Percentiles rank a stretch among this genome's conserved stretches.
These are phyloP conservation scores for Rousettus madagascariensis DNA, from an alignment of 2,797 vertebrate genomes.

Conservation along the genomic window DNA sequence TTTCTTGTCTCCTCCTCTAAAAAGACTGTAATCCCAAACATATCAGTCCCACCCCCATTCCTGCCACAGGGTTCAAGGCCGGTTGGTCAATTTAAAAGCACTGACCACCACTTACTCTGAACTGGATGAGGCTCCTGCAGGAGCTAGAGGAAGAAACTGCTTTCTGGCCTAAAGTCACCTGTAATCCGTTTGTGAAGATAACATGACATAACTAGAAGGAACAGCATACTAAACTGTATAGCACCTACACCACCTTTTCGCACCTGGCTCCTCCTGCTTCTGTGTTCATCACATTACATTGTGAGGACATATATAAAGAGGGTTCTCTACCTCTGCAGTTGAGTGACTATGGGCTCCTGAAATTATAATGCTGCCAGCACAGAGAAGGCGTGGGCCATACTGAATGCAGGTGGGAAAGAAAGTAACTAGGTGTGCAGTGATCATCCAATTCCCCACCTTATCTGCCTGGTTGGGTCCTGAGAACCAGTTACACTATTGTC, in stretches of 20 bases:
- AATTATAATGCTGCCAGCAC: not conserved
- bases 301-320: not conserved
- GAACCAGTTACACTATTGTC: not conserved
- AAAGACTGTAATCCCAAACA: not conserved
- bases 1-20: not conserved
- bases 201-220: not conserved
- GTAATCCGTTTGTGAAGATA: not conserved
- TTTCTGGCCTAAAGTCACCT: not conserved
- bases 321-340: not conserved
- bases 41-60: not conserved
- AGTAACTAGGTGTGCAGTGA: not conserved
- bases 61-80: not conserved
- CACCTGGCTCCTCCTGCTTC: not conserved
- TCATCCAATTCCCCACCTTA: not conserved
- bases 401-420: not conserved
- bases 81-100: not conserved
- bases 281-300: not conserved
- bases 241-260: no score
- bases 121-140: not conserved
- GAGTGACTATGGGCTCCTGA: not conserved
- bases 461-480: not conserved
- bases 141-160: not conserved
- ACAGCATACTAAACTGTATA: rapidly evolving
- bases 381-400: not conserved
- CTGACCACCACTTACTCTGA: not conserved